A percentile compares a stretch with the other conserved stretches of the same genome.
Conservation (phyloP, 2,797 vertebrate species). For the Coregonus ussuriensis region DNA sequence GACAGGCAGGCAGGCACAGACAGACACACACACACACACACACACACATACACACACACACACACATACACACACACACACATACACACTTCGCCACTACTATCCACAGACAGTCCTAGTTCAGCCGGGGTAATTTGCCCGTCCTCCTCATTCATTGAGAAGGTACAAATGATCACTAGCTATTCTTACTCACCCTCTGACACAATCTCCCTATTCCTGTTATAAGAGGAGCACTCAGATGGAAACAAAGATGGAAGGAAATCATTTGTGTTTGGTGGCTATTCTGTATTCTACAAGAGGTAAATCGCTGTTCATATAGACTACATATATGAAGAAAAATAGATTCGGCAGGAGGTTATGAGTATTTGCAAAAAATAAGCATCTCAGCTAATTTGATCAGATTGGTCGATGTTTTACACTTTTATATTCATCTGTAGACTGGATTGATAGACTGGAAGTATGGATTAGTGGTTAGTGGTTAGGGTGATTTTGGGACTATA, state of each 20-base stretch:
- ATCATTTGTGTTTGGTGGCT: background rate
- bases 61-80: too few relatives aligned
- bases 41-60: too few relatives aligned
- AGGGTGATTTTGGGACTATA: too few relatives aligned
- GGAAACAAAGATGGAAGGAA: constrained; percentile 55
- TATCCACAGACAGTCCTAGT: constrained; percentile 98
- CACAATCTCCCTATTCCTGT: constrained; percentile 18
- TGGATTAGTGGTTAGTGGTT: too few relatives aligned
- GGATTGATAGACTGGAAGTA: too few relatives aligned
- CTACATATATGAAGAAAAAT: constrained; percentile 58
- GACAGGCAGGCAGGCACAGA: background rate
- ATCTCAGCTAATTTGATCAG: background rate
- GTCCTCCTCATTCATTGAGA: constrained; percentile 95
- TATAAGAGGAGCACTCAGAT: constrained; percentile 62
- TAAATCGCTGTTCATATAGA: constrained; percentile 56
- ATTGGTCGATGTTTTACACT: too few relatives aligned
- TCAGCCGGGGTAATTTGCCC: constrained; percentile 98
- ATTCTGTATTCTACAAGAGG: constrained; percentile 61
- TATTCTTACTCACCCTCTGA: constrained; percentile 78
- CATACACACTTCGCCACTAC: constrained; percentile 79
- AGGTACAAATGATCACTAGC: constrained; percentile 97
- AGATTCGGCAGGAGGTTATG: constrained; percentile 23
- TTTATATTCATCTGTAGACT: too few relatives aligned
- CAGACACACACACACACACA: background rate
- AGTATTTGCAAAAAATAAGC: background rate